Base-by-base conservation (phyloP, 2,113 vertebrate genomes). In the Caretta caretta region DNA sequence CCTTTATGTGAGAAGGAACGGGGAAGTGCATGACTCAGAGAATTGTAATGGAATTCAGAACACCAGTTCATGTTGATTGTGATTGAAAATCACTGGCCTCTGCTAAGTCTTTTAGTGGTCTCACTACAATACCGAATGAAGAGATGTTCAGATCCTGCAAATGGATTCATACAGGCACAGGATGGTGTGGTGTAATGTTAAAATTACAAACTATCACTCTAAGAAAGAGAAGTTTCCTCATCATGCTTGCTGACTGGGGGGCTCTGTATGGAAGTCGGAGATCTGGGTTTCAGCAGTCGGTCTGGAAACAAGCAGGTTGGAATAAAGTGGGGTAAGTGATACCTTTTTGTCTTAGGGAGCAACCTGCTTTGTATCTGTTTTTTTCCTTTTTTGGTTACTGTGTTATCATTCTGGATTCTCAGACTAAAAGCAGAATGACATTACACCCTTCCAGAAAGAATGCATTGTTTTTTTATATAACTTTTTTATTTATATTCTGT, bases 1-100 rank as follows among this genome's bases (percentile, higher is more conserved):
- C 69, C n/a, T 89, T 84, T 69, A 14, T 69, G 65, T 53, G 5
- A 46, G 85, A 51, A 10, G 49, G 5, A 56, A 82, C 24, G 9
- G 86, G 4, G 1, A 92, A 93, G 76, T 6, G 17, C 5, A 8
- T 38, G 20, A 1, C 46, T 94, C 6, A n/a, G 89, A 86, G 88
- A 31, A 11, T 56, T 20, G 79, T 69, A n/a, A 69, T 19, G 35
- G 46, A 83, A 20, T 86, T 5, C 50, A 72, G 42, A 57, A 11
- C n/a, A 42, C 79, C 56, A 87, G 9, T 14, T 96, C 6, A 1
- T 19, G 46, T 65, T 79, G 46, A 51, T 4, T 54, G 42, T 6
- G 4, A 13, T 2, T 48, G 54, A 62, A 88, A 93, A 81, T 0
- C 0, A 80, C 48, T 83, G 29, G 50, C 46, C 10, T 78, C 53